These are phyloP conservation scores for Drosophila sucinea DNA, from an alignment of 1,140 invertebrate species.

Conservation along the genomic window DNA sequence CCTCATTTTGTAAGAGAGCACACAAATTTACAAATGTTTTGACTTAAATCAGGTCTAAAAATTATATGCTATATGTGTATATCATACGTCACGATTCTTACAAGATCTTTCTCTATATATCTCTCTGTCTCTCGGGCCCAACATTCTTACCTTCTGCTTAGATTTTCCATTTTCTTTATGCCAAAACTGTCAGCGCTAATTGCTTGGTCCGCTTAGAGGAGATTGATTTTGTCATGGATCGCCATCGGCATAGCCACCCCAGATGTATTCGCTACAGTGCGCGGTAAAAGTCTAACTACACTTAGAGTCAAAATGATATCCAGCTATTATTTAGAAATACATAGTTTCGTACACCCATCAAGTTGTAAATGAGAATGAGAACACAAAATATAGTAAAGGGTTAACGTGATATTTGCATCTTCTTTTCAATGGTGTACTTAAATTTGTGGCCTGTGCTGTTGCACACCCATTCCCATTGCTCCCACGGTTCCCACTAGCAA, in stretches of 20 bases:
- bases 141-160: background rate
- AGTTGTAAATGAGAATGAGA: too few relatives aligned
- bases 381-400: too few relatives aligned
- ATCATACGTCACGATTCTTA: constrained; percentile 1
- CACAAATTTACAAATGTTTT: background rate
- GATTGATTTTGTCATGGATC: constrained; percentile 62
- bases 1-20: background rate
- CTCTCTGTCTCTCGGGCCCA: background rate
- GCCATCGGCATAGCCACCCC: constrained; percentile 26
- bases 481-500: constrained; percentile 14
- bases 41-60: background rate
- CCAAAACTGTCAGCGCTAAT: constrained; percentile 53
- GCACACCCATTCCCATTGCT: background rate
- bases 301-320: background rate
- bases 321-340: too few relatives aligned
- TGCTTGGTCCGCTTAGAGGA: constrained; percentile 57
- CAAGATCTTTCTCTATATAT: background rate
- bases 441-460: background rate
- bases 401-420: too few relatives aligned
- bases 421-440: background rate
- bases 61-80: background rate
- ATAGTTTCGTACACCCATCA: too few relatives aligned
- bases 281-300: background rate
- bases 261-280: background rate
- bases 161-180: constrained; percentile 14